Evolutionary conservation across 2,888 invertebrate species (phyloP).

Genomic region (Agapostemon virescens): DNA sequence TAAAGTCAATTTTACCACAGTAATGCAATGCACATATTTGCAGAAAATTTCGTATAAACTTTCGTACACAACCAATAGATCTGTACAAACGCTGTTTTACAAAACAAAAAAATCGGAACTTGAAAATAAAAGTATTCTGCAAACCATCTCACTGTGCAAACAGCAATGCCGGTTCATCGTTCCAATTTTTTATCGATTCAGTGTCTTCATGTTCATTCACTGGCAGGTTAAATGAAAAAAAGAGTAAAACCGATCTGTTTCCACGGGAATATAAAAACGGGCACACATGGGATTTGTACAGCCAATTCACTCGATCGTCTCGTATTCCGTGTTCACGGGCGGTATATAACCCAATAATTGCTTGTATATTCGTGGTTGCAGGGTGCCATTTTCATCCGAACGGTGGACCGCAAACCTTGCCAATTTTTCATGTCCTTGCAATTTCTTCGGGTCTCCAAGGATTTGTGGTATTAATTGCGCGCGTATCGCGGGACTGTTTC

Average conservation of each 20-base stretch:
- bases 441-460: background rate
- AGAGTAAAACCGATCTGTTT: background rate
- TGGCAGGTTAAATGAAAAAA: background rate
- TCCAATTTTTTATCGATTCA: background rate
- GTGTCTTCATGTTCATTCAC: background rate
- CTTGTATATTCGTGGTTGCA: background rate
- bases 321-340: background rate
- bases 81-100: background rate
- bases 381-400: background rate
- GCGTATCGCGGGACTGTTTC: background rate
- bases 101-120: background rate
- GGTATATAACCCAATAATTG: background rate
- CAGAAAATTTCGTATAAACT: too few relatives aligned
- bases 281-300: background rate
- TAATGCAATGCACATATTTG: too few relatives aligned
- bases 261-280: background rate
- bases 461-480: background rate
- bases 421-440: constrained; percentile 31
- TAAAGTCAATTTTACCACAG: too few relatives aligned
- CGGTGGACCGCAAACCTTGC: background rate
- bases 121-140: background rate
- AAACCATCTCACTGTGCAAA: background rate
- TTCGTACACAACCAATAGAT: too few relatives aligned
- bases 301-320: background rate
- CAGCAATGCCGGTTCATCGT: background rate